Evolutionary conservation across 2,113 vertebrate species (phyloP), one percentile per base, ranked within the genome.

Genomic region (Cyprinodon tularosa): DNA sequence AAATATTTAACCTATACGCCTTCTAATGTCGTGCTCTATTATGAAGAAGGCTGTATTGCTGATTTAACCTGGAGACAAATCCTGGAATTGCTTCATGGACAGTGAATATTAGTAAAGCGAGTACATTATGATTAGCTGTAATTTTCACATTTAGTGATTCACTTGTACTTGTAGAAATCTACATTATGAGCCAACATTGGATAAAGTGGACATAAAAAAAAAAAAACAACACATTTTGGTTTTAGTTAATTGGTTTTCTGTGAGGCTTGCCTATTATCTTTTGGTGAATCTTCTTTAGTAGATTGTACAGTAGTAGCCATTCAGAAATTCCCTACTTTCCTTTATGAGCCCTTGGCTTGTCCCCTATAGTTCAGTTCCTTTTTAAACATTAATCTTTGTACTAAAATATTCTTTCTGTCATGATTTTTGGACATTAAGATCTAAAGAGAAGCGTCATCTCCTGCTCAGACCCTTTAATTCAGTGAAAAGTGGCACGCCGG

Each of bases 101-200:
- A 61, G 81, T 86, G 89, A 87, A 87, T 83, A 89, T 80, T 72
- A 76, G 73, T 78, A 81, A 84, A 84, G 84, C 80, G 66, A 76
- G 80, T 76, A 75, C 86, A 75, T 74, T 69, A 44, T 79, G 86
- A 88, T 64, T 66, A 68, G 75, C 73, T 69, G 57, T 61, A 75
- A 66, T 71, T 65, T 73, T 66, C 62, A 77, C 72, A 71, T 83
- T 67, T 63, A 60, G 65, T 86, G 82, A 86, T 72, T 90, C 84
- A 83, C 70, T 64, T 36, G 47, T 39, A 53, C 63, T 67, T 40
- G 59, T 47, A 57, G 36, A 71, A 65, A 62, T 76, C 57, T 76
- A 44, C 53, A 70, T 68, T 42, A 44, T 60, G 62, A 61, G 64
- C 67, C n/a, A 22, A 66, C 39, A 60, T 39, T 70, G 10, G n/a